Evolutionary conservation across 1,140 invertebrate species (phyloP).

Genomic region (Galleria mellonella): DNA sequence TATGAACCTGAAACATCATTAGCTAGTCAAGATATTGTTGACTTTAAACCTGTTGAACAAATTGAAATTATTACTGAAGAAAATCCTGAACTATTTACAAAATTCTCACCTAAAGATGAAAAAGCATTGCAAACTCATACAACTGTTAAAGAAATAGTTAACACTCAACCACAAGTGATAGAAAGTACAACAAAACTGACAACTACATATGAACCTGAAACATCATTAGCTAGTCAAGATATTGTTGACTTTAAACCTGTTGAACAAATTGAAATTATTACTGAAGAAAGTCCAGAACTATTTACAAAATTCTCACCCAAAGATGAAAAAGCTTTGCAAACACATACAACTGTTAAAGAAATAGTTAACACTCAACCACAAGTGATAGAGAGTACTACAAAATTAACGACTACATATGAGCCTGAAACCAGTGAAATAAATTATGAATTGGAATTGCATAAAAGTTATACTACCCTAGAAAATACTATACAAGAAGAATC

Average conservation of each 20-base stretch:
- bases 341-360: conserved; percentile 22
- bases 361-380: conserved; percentile 25
- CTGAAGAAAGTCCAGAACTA: conserved; percentile 13
- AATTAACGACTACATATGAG: conserved; percentile 14
- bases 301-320: conserved; percentile 18
- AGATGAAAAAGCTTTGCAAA: conserved; percentile 20
- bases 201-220: conserved; percentile 10
- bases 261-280: not conserved
- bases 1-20: conserved; percentile 5
- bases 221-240: not conserved
- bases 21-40: conserved; percentile 8
- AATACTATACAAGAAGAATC: conserved; percentile 17
- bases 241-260: no score
- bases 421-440: conserved; percentile 14
- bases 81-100: conserved; percentile 16
- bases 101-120: conserved; percentile 22
- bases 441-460: conserved; percentile 30
- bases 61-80: conserved; percentile 11
- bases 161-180: conserved; percentile 26
- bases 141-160: conserved; percentile 24
- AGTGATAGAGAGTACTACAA: conserved; percentile 31
- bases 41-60: conserved; percentile 13
- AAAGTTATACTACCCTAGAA: conserved; percentile 36
- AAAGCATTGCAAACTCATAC: conserved; percentile 17
- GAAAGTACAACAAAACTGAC: conserved; percentile 27